Base-by-base conservation (phyloP, 1,140 invertebrate species). In the Aleiodes sp. region DNA sequence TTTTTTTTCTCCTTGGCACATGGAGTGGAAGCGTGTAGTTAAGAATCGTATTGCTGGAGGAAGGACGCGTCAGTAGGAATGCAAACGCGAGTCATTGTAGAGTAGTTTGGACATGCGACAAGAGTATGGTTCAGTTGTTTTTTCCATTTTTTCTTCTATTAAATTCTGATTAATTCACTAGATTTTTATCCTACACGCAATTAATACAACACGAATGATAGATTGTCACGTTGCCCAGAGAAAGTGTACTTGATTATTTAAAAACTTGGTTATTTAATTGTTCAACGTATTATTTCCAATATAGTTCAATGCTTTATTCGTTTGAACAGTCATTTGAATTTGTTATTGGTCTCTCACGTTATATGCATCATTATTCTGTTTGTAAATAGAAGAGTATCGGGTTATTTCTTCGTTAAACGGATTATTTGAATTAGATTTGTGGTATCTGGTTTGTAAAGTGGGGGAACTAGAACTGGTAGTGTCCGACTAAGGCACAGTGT, bases 51-150 rank as follows among this genome's bases (percentile, higher is more conserved):
- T 46, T 52, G 12, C 21, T 24, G 46, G 9, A 24, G 46, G 21
- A 52, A 52, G 46, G 21, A 52, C 46, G 46, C 21, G 46, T 10
- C 46, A 52, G 46, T 52, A 2, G 46, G 46, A 52, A 52, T 52
- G 46, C 46, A 21, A 52, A 24, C 46, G 46, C 46, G 46, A 52
- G 26, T 52, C 19, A 52, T 52, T 52, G 7, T 26, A 24, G 19
- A 52, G 46, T 26, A 24, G 46, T 52, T 52, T 21, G 46, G 21
- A 52, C 46, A 52, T 6, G 21, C 26, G 39, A 8, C 14, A 3
- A 21, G 46, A 52, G 46, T 52, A 21, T 21, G 46, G 46, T 52
- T 7, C 4, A 19, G 19, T 2, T 9, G 46, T 35, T 35, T 6
- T 35, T 35, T n/a, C n/a, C n/a, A n/a, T n/a, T n/a, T n/a, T n/a